A percentile compares a stretch with the other conserved stretches of the same genome.
Conservation (phyloP, 2,113 vertebrate genomes). For the Perca flavescens region DNA sequence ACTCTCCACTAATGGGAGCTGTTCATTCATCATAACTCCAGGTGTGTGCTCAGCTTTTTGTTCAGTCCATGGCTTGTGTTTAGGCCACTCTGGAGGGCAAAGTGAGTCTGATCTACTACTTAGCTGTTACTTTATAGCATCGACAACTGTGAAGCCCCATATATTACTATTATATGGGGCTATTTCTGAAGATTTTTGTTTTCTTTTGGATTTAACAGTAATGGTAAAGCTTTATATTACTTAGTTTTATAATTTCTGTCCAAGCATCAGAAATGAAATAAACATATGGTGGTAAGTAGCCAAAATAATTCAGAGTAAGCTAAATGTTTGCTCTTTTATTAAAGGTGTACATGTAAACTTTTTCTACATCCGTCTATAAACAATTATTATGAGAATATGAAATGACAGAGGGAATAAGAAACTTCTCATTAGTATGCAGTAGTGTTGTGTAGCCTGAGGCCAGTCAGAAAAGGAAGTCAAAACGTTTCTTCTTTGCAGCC, state of each 20-base stretch:
- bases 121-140: not conserved
- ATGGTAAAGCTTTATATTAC: not conserved
- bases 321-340: not conserved
- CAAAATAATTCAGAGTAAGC: not conserved
- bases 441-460: not conserved
- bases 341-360: not conserved
- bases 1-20: not conserved
- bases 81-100: not conserved
- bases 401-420: not conserved
- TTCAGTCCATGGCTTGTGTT: not conserved
- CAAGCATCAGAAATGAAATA: not conserved
- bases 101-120: not conserved
- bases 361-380: not conserved
- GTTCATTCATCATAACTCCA: not conserved
- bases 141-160: not conserved
- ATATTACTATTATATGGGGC: not conserved
- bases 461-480: not conserved
- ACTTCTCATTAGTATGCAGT: constrained; percentile 3
- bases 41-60: not conserved
- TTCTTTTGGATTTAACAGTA: not conserved
- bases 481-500: not conserved
- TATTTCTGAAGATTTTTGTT: not conserved
- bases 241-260: not conserved
- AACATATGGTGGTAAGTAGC: not conserved
- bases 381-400: not conserved